These are phyloP conservation scores for Oreochromis tanganicae DNA, from an alignment of 2,113 vertebrate species.

Conservation along the genomic window DNA sequence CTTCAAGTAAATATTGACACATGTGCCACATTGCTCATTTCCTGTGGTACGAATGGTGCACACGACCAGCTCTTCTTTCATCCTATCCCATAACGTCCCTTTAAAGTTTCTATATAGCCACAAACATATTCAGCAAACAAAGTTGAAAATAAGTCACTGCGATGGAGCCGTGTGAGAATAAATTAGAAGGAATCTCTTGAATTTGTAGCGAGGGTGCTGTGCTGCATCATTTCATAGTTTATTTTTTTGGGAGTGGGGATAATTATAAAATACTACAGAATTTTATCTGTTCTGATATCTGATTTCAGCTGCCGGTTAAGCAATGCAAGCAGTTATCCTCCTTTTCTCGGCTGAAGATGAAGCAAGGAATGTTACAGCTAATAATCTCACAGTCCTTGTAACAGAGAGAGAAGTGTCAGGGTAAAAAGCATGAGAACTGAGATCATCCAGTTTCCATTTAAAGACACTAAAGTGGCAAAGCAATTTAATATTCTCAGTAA, in stretches of 20 bases:
- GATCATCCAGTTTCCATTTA: constrained; percentile 63
- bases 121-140: constrained; percentile 3
- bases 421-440: constrained; percentile 23
- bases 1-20: constrained; percentile 57
- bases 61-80: constrained; percentile 39
- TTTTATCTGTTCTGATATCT: neutral
- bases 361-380: neutral
- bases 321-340: neutral
- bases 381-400: neutral
- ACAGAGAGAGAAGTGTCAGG: constrained; percentile 1
- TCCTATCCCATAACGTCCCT: constrained; percentile 4
- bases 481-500: constrained; percentile 64
- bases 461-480: constrained; percentile 52
- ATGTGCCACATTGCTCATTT: constrained; percentile 41
- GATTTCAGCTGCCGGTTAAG: neutral
- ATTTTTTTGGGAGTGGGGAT: rapidly evolving
- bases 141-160: constrained; percentile 15
- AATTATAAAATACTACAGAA: neutral
- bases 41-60: constrained; percentile 40
- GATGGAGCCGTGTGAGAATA: constrained; percentile 2
- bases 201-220: neutral
- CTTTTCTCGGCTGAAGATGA: neutral
- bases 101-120: constrained; percentile 10
- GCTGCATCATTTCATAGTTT: neutral
- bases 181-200: neutral